Evolutionary conservation across 2,113 vertebrate genomes (phyloP).

Genomic region (Ailurus styani): DNA sequence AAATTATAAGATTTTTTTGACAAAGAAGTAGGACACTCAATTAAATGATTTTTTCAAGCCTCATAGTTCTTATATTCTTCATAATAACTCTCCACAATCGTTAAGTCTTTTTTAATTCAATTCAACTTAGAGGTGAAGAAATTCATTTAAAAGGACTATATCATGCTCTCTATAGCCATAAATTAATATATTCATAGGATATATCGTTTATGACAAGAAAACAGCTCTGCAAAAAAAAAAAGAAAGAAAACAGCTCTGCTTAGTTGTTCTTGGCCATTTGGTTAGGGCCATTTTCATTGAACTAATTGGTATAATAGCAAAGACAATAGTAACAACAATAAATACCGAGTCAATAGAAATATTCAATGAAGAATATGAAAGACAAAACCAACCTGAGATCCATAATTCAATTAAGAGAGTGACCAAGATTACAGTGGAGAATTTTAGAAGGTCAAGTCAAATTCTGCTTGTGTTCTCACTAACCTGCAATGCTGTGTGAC

Average conservation of each 20-base stretch:
- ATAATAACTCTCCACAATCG: background rate
- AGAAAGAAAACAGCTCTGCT: background rate
- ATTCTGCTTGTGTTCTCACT: slow-evolving; percentile 66
- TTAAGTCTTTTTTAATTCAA: background rate
- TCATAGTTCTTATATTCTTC: background rate
- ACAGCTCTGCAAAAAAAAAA: too few relatives aligned
- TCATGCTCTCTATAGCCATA: background rate
- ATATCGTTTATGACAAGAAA: background rate
- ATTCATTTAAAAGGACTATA: background rate
- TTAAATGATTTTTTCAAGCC: background rate
- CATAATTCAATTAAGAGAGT: slow-evolving; percentile 12
- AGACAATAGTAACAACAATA: background rate
- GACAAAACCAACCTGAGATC: background rate
- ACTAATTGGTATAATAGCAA: background rate
- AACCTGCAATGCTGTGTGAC: slow-evolving; percentile 65
- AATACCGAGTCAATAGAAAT: background rate
- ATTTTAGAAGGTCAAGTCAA: slow-evolving; percentile 30
- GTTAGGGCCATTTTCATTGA: background rate
- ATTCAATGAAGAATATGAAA: background rate
- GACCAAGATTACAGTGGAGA: background rate
- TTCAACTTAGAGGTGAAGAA: background rate
- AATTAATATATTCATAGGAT: background rate
- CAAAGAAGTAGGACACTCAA: background rate
- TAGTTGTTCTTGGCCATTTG: background rate
- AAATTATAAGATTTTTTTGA: background rate